phyloP scores from a whole-genome alignment of 2,888 invertebrate genomes.

The Phortica okadai region DNA sequence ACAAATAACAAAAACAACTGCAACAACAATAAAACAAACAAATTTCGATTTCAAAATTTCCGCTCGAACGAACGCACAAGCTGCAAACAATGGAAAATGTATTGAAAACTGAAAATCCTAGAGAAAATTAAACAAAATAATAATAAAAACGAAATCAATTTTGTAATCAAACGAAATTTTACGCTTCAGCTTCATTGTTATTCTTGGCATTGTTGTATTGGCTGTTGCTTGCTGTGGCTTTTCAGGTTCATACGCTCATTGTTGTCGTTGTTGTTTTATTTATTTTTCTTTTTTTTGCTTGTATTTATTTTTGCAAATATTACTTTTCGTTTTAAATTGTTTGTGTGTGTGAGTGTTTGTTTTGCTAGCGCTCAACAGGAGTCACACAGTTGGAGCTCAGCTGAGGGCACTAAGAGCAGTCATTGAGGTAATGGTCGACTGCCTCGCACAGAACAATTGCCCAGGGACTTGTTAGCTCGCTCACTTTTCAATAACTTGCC shows the following conservation, averaged over 20 bases:
- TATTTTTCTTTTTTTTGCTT: neutral
- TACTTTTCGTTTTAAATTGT: neutral
- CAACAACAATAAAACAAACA: neutral
- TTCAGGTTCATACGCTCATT: neutral
- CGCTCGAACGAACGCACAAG: slow-evolving; percentile 9
- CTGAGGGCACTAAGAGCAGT: neutral
- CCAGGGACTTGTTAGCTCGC: neutral
- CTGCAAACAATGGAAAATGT: neutral
- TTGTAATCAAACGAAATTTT: slow-evolving; percentile 21
- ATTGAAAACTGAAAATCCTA: neutral
- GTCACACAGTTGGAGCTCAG: neutral
- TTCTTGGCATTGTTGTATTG: neutral
- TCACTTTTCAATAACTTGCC: slow-evolving; percentile 6
- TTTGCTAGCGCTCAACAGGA: neutral
- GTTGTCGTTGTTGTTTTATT: neutral
- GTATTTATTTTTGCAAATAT: neutral
- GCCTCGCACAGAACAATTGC: neutral
- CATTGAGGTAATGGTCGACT: neutral
- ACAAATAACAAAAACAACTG: neutral
- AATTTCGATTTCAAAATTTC: slow-evolving; percentile 15
- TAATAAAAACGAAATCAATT: slow-evolving; percentile 27
- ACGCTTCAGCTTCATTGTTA: neutral
- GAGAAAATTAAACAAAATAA: slow-evolving; percentile 1
- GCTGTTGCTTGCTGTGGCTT: neutral
- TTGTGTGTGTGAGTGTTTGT: neutral